phyloP scores from a whole-genome alignment of 92 coral and sea anemone species.

The Siderastrea siderea region DNA sequence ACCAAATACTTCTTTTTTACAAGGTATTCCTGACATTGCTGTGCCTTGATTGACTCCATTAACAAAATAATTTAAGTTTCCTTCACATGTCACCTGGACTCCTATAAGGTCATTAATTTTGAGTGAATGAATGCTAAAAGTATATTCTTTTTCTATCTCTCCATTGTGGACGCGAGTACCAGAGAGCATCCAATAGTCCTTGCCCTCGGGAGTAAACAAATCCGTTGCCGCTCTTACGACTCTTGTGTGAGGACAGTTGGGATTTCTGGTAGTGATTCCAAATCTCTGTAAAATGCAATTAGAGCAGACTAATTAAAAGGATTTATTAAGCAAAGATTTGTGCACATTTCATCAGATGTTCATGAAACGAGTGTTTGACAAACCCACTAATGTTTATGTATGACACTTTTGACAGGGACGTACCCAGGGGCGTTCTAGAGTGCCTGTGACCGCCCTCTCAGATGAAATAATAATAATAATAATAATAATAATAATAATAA shows the following conservation, averaged over 20 bases:
- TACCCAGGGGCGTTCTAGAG: too few species aligned
- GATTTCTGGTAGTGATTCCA: slow-evolving; percentile 91
- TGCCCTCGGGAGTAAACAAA: slow-evolving; percentile 85
- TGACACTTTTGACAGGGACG: too few species aligned
- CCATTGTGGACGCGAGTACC: slow-evolving; percentile 97
- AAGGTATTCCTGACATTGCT: slow-evolving; percentile 91
- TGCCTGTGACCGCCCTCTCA: too few species aligned
- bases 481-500: too few species aligned
- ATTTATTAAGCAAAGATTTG: neutral
- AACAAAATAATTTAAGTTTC: slow-evolving; percentile 84
- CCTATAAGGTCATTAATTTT: slow-evolving; percentile 89
- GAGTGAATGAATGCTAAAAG: slow-evolving; percentile 87
- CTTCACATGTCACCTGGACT: slow-evolving; percentile 85
- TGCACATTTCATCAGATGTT: too few species aligned
- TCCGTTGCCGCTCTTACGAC: slow-evolving; percentile 96
- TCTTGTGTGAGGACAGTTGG: slow-evolving; percentile 81
- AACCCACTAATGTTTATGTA: too few species aligned
- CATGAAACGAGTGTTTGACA: too few species aligned
- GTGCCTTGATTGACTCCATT: slow-evolving; percentile 89
- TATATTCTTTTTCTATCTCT: slow-evolving; percentile 89
- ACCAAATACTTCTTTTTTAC: slow-evolving; percentile 85
- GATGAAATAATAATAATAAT: too few species aligned
- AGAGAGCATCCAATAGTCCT: slow-evolving; percentile 95
- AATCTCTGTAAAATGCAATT: slow-evolving; percentile 75
- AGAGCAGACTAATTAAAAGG: neutral